Base-by-base conservation (phyloP, 2,797 vertebrate genomes). In the Mergus octosetaceus region DNA sequence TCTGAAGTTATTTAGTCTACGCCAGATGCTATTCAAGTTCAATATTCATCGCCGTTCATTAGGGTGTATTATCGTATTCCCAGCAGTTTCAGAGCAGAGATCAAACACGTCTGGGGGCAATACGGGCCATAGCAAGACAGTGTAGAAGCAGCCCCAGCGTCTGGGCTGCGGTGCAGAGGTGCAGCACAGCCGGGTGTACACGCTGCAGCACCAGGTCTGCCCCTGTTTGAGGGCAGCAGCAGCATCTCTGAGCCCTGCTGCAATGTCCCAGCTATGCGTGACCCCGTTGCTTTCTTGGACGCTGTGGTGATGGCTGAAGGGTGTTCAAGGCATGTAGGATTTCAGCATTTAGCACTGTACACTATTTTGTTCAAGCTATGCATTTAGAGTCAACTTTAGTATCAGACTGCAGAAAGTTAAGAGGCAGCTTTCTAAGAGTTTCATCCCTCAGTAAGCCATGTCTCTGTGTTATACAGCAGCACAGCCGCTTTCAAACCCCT, bases 91-190 rank as follows among this genome's bases (percentile, higher is more conserved):
- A 60, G 20, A 87, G 36, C 9, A 38, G 57, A 83, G 41, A 85
- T 39, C 70, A 90, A 68, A 88, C 64, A 1, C 6, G 30, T 56
- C 53, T 70, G 5, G 5, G 36, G 22, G 43, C 60, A 78, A 72
- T 53, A 70, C 0, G 32, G 58, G 34, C 3, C 2, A 38, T 1
- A 76, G 43, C 30, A 79, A 70, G 61, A 60, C 65, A 0, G 0
- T 6, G 25, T 56, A 92, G 74, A 73, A 58, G 38, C n/a, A 53
- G 38, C 36, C 34, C 13, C 39, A n/a, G n/a, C 0, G 0, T 0
- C 3, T 1, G 28, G 24, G 47, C 4, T 22, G 14, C 1, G 2
- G 66, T 10, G 15, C 61, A 83, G 65, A 83, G 28, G 28, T 38
- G 13, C 41, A 45, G 7, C 49, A 57, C 61, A 83, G 53, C 34